Base-by-base conservation (phyloP, 2,888 invertebrate species). In the Clostera curtula region DNA sequence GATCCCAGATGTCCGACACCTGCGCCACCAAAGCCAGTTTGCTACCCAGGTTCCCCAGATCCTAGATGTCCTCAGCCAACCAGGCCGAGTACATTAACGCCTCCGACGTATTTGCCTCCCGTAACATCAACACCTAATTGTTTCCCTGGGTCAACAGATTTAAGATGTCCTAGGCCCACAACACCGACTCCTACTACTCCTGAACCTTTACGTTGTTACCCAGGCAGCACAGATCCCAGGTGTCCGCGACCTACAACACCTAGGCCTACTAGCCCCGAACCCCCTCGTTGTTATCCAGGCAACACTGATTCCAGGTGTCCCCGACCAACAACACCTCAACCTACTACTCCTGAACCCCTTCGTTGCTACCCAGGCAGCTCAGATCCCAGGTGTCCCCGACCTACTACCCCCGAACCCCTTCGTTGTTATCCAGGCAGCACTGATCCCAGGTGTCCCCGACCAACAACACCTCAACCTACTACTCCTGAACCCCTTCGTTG, bases 1-100 rank as follows among this genome's bases (percentile, higher is more conserved):
- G n/a, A 51, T 25, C 34, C 50, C 61, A 3, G 70, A 31, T 56
- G 56, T 16, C 46, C 65, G 1, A 49, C 43, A 4, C 50, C 57
- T 5, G 44, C 51, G 4, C 45, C 45, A 10, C 42, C 36, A 0
- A 31, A 25, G 7, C 20, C 36, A 24, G 21, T 29, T 9, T 57
- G 53, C 12, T 61, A 43, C 29, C 60, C 69, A 1, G 74, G 73
- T 1, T 63, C 68, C 1, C 48, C 56, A 1, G 56, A 79, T 50
- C 69, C 69, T 0, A 47, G 54, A 2, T 75, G 76, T 24, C 72
- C 69, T 4, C 58, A 59, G 46, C 56, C 58, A 20, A 29, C 66
- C 1, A 43, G 43, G 10, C 58, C 61, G 1, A 55, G 65, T 2
- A 61, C 62, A 5, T 29, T 51, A 9, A 49, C 49, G 13, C 59